phyloP scores from a whole-genome alignment of 2,113 vertebrate genomes.

The Passer domesticus region DNA sequence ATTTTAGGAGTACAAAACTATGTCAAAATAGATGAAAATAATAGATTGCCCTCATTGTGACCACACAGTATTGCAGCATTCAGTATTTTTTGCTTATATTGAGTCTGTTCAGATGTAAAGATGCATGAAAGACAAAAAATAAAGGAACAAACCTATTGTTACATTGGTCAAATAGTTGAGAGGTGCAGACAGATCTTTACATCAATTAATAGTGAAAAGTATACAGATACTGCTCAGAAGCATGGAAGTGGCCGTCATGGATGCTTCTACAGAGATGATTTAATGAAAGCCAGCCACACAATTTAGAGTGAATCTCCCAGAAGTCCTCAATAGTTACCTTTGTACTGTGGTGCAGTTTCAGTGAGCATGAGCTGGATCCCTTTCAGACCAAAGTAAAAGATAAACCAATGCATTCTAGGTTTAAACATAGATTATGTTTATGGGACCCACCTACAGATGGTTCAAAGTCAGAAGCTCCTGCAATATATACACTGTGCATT shows the following conservation, averaged over 20 bases:
- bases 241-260: fast-evolving
- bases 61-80: background rate
- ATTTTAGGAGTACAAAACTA: background rate
- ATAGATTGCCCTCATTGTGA: background rate
- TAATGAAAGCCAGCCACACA: background rate
- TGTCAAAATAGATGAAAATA: background rate
- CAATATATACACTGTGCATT: background rate
- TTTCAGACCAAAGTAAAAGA: background rate
- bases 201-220: background rate
- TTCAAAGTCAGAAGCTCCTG: background rate
- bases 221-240: background rate
- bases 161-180: background rate
- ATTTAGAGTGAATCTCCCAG: background rate
- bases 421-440: background rate
- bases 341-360: background rate
- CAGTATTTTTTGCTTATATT: background rate
- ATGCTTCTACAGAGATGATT: background rate
- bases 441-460: background rate
- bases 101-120: background rate
- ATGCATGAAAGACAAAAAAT: background rate
- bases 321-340: background rate
- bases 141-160: background rate
- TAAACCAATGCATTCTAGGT: background rate
- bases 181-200: background rate
- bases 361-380: background rate